These are phyloP conservation scores for Alosa sapidissima DNA, from an alignment of 2,797 vertebrate species.

Conservation along the genomic window DNA sequence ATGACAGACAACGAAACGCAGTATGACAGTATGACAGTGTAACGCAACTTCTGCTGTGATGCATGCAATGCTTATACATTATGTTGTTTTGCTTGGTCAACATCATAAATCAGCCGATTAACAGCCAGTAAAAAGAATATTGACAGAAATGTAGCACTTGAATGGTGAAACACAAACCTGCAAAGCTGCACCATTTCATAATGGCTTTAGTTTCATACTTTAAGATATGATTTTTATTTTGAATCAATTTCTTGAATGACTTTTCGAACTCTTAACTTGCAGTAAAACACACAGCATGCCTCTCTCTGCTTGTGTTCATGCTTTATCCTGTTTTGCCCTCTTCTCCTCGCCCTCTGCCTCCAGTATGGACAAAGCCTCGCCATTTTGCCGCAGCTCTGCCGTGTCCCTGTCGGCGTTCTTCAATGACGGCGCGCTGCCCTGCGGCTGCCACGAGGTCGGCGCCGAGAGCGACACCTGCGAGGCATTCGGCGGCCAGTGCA, in stretches of 20 bases:
- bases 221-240: neutral
- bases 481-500: constrained; percentile 87
- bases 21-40: no score
- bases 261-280: neutral
- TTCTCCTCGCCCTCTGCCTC: neutral
- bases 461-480: constrained; percentile 81
- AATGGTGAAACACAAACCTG: neutral
- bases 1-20: no score
- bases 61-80: neutral
- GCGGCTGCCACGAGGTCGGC: constrained; percentile 87
- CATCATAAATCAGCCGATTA: neutral
- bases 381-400: constrained; percentile 84
- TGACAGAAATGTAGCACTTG: neutral
- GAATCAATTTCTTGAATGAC: neutral
- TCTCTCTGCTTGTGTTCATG: neutral
- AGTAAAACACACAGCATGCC: neutral
- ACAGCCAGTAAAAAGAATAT: neutral
- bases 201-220: no score
- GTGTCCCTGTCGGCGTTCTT: constrained; percentile 89
- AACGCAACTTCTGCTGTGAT: no score
- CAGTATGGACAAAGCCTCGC: constrained; percentile 76
- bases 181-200: neutral
- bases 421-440: constrained; percentile 88
- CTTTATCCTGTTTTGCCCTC: neutral
- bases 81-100: neutral